phyloP scores from a whole-genome alignment of 2,888 invertebrate genomes.

The Drosophila melanocephala region DNA sequence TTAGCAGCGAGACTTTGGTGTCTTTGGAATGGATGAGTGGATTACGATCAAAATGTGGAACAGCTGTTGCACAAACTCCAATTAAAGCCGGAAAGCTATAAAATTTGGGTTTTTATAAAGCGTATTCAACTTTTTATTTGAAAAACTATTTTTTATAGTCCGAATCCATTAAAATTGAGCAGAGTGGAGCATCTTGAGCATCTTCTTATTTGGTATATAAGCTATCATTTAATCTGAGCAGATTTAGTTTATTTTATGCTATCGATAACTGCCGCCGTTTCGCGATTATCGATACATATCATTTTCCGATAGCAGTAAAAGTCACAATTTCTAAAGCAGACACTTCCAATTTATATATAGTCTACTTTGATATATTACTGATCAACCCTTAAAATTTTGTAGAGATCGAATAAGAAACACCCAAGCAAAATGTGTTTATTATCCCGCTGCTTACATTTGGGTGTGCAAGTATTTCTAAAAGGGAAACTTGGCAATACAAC shows the following conservation, averaged over 20 bases:
- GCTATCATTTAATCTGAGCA: neutral
- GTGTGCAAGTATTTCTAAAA: neutral
- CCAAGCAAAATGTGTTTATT: neutral
- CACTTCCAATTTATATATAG: neutral
- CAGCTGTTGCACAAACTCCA: neutral
- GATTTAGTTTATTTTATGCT: neutral
- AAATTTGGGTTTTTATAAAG: neutral
- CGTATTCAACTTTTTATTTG: neutral
- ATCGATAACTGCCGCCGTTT: neutral
- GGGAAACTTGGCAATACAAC: neutral
- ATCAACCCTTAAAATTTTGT: neutral
- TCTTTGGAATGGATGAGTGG: neutral
- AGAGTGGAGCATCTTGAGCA: neutral
- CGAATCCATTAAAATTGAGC: neutral
- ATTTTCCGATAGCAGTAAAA: neutral
- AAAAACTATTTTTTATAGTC: neutral
- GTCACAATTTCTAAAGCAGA: neutral
- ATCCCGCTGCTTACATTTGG: neutral
- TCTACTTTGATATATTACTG: neutral
- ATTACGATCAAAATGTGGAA: neutral
- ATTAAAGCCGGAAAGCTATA: neutral
- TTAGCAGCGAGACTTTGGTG: slow-evolving; percentile 11
- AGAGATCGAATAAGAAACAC: no score
- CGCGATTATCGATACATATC: neutral
- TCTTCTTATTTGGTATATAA: neutral